Percentiles rank a stretch among this genome's conserved stretches.
Evolutionary conservation across 2,113 vertebrate species (phyloP).

Genomic region (Eublepharis macularius): DNA sequence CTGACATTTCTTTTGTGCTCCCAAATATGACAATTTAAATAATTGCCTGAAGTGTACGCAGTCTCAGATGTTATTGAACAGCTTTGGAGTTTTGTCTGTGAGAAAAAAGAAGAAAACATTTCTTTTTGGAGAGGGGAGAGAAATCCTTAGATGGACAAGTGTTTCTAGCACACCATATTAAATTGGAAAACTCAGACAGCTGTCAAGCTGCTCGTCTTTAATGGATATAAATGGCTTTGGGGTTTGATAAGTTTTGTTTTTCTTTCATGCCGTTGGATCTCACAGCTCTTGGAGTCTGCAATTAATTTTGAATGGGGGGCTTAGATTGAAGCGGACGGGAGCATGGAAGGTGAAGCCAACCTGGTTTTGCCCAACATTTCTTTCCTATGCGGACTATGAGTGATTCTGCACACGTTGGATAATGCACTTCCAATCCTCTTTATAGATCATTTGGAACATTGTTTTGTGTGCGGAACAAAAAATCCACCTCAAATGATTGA

Average conservation of each 20-base stretch:
- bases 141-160: accelerated
- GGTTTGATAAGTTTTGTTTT: background rate
- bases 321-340: too few relatives aligned
- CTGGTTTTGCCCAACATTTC: too few relatives aligned
- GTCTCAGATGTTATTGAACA: conserved; percentile 11
- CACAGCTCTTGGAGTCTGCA: background rate
- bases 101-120: background rate
- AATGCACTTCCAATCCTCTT: too few relatives aligned
- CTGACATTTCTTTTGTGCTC: background rate
- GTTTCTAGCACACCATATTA: background rate
- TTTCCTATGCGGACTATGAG: too few relatives aligned
- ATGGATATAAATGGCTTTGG: conserved; percentile 9
- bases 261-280: background rate
- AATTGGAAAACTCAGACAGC: conserved; percentile 12
- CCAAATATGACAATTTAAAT: background rate
- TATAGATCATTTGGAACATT: too few relatives aligned
- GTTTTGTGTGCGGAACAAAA: too few relatives aligned
- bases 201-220: background rate
- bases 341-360: too few relatives aligned
- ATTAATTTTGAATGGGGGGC: background rate
- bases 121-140: background rate
- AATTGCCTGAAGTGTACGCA: background rate
- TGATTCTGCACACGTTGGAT: too few relatives aligned
- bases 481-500: too few relatives aligned
- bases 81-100: conserved; percentile 32